phyloP scores from a whole-genome alignment of 2,113 vertebrate species.

The Nothocercus nigrocapillus region DNA sequence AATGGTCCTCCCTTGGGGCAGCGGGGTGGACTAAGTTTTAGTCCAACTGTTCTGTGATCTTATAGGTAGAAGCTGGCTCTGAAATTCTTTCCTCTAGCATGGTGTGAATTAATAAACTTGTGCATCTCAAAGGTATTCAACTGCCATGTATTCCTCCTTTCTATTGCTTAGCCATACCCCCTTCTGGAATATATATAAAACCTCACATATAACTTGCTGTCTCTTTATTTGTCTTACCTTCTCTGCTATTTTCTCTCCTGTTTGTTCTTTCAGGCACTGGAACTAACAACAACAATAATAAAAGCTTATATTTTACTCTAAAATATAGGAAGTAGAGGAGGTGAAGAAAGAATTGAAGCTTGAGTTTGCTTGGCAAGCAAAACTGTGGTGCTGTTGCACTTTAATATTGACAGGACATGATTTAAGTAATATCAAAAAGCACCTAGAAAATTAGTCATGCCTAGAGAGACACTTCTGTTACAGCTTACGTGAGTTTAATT shows the following conservation, averaged over 20 bases:
- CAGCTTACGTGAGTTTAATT: background rate
- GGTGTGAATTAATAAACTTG: background rate
- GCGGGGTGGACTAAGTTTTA: background rate
- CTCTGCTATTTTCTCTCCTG: background rate
- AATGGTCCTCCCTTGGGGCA: background rate
- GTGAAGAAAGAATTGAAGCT: background rate
- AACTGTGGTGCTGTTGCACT: background rate
- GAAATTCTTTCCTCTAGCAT: background rate
- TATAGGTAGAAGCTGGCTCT: background rate
- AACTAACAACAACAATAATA: background rate
- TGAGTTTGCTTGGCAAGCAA: background rate
- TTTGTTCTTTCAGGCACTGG: background rate
- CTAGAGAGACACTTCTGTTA: background rate
- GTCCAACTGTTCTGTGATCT: background rate
- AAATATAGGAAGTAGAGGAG: background rate
- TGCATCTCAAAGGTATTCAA: background rate
- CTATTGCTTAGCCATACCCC: background rate
- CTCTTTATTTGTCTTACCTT: background rate
- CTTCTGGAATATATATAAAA: background rate
- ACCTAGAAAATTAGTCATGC: background rate
- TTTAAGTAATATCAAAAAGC: slow-evolving; percentile 11
- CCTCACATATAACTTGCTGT: background rate
- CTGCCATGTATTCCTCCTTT: background rate
- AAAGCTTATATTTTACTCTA: background rate
- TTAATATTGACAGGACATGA: background rate